Percentiles rank a stretch among this genome's conserved stretches.
These are phyloP conservation scores for Chymomyza procnemis DNA, from an alignment of 2,888 invertebrate genomes.

Conservation along the genomic window DNA sequence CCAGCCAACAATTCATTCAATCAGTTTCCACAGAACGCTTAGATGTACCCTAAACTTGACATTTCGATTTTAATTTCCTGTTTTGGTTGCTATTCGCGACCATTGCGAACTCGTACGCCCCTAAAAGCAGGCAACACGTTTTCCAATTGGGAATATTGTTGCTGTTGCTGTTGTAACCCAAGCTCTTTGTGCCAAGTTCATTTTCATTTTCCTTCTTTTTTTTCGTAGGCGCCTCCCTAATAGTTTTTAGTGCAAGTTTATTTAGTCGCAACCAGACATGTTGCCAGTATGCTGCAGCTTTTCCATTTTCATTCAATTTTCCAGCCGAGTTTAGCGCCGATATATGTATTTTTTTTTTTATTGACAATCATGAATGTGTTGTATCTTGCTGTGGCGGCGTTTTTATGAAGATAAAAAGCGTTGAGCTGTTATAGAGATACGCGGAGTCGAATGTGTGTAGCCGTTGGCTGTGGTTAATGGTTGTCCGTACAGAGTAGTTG, in stretches of 20 bases:
- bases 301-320: slow-evolving; percentile 53
- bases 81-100: slow-evolving; percentile 36
- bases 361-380: not conserved
- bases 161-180: slow-evolving; percentile 6
- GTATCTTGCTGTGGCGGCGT: slow-evolving; percentile 44
- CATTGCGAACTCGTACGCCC: not conserved
- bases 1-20: too few species aligned
- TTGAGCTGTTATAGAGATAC: not conserved
- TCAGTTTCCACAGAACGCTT: not conserved
- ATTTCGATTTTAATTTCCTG: slow-evolving; percentile 69
- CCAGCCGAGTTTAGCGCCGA: slow-evolving; percentile 7
- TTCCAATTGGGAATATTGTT: not conserved
- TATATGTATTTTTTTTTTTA: not conserved
- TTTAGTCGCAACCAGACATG: slow-evolving; percentile 42
- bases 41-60: slow-evolving; percentile 4
- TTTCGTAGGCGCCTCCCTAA: slow-evolving; percentile 38
- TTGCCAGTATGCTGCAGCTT: slow-evolving; percentile 6
- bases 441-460: not conserved
- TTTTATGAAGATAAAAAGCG: slow-evolving; percentile 69
- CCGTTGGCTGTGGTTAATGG: not conserved
- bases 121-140: not conserved
- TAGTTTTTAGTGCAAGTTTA: slow-evolving; percentile 62
- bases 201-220: slow-evolving; percentile 28
- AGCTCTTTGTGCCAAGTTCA: slow-evolving; percentile 42
- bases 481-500: not conserved